Percentiles rank a stretch among this genome's conserved stretches.
phyloP scores from a whole-genome alignment of 2,113 vertebrate genomes.

The Apeltes quadracus region DNA sequence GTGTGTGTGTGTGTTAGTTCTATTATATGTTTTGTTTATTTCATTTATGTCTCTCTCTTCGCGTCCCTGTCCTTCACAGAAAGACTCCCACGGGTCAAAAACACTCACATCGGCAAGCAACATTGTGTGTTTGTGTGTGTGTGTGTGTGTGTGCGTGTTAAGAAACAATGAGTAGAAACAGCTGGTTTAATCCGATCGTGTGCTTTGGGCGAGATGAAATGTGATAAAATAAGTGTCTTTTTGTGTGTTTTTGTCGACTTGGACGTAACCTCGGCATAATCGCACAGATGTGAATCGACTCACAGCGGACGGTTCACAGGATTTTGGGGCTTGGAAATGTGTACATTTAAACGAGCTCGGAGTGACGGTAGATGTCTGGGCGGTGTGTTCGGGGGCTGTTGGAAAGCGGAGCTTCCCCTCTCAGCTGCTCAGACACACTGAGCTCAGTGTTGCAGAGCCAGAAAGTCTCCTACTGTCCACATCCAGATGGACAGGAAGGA shows the following conservation, averaged over 20 bases:
- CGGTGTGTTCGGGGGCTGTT: conserved; percentile 38
- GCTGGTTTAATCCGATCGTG: neutral
- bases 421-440: conserved; percentile 58
- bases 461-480: conserved; percentile 59
- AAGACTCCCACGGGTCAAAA: conserved; percentile 22
- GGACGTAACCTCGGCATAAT: neutral
- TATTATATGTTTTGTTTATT: conserved; percentile 4
- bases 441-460: conserved; percentile 57
- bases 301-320: too few species aligned
- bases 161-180: conserved; percentile 10
- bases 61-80: conserved; percentile 5
- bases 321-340: too few species aligned
- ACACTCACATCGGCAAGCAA: neutral
- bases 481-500: conserved; percentile 71
- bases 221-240: neutral
- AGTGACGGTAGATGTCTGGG: conserved; percentile 2
- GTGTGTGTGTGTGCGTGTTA: neutral
- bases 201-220: neutral
- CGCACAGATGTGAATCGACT: too few species aligned
- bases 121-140: neutral
- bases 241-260: neutral
- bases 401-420: conserved; percentile 49
- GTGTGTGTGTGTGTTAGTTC: conserved; percentile 24
- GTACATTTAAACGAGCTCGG: neutral
- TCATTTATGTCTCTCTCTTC: neutral